Conservation (phyloP, 2,888 invertebrate species). For the Ennomos erosarius region DNA sequence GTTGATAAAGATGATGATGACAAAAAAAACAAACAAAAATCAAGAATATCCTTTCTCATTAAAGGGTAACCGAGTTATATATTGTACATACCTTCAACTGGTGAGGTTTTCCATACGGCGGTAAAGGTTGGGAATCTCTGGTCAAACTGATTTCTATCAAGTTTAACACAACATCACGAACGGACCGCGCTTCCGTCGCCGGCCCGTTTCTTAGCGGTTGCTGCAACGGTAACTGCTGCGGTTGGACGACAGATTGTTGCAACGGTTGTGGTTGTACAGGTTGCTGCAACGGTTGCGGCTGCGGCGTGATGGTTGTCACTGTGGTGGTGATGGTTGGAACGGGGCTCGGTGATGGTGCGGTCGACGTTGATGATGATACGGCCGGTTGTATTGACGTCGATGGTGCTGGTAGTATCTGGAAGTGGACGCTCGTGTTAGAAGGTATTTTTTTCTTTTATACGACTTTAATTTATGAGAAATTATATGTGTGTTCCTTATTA, state of each 20-base stretch:
- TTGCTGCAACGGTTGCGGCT: constrained; percentile 15
- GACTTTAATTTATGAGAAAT: too few species aligned
- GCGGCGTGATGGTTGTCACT: constrained; percentile 11
- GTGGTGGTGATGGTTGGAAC: constrained; percentile 1
- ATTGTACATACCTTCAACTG: constrained; percentile 54
- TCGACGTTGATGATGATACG: constrained; percentile 70
- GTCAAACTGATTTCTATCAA: constrained; percentile 93
- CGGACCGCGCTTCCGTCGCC: constrained; percentile 86
- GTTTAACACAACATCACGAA: constrained; percentile 92
- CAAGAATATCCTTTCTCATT: too few species aligned
- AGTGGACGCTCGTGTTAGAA: constrained; percentile 11
- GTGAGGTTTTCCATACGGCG: constrained; percentile 62
- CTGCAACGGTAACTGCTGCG: constrained; percentile 10
- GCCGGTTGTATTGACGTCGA: constrained; percentile 52
- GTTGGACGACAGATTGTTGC: background rate
- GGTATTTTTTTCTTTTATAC: background rate
- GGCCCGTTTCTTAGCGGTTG: constrained; percentile 52
- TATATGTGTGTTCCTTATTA: too few species aligned
- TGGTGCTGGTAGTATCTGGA: constrained; percentile 48
- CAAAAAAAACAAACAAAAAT: too few species aligned
- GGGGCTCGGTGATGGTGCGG: constrained; percentile 53
- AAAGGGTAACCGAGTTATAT: too few species aligned
- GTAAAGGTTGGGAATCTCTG: constrained; percentile 85
- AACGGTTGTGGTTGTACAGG: constrained; percentile 22
- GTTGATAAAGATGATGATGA: too few species aligned